Evolutionary conservation across 1,140 invertebrate species (phyloP).

Genomic region (Plectrocnemia conspersa): DNA sequence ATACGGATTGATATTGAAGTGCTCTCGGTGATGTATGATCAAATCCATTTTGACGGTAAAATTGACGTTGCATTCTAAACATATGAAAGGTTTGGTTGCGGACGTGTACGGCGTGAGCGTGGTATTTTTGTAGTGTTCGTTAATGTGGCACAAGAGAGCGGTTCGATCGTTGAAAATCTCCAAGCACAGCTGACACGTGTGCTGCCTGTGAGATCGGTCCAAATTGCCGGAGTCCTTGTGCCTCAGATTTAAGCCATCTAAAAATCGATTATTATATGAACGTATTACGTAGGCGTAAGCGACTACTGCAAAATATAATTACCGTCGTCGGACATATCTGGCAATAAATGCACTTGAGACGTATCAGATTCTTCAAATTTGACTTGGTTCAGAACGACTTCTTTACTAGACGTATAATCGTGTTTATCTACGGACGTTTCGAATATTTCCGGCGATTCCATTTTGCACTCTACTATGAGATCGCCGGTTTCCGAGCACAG

Average conservation of each 20-base stretch:
- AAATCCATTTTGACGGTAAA: slow-evolving; percentile 51
- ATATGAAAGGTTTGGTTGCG: slow-evolving; percentile 40
- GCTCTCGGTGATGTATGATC: slow-evolving; percentile 45
- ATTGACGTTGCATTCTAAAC: slow-evolving; percentile 50
- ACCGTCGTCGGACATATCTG: slow-evolving; percentile 3
- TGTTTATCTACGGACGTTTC: not conserved
- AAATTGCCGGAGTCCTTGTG: not conserved
- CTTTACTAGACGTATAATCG: slow-evolving; percentile 11
- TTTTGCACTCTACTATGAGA: slow-evolving; percentile 8
- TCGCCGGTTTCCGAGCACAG: slow-evolving; percentile 5
- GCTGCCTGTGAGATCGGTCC: slow-evolving; percentile 9
- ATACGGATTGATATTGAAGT: slow-evolving; percentile 38
- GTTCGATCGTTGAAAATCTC: slow-evolving; percentile 13
- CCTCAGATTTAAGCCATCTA: slow-evolving; percentile 1
- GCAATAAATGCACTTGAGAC: not conserved
- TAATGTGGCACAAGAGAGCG: slow-evolving; percentile 18
- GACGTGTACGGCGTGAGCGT: slow-evolving; percentile 24
- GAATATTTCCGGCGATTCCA: slow-evolving; percentile 8
- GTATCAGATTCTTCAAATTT: slow-evolving; percentile 2
- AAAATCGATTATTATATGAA: not conserved
- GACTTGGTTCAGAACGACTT: slow-evolving; percentile 8
- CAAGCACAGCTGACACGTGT: slow-evolving; percentile 30
- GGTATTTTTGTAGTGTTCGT: slow-evolving; percentile 20
- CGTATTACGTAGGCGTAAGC: not conserved
- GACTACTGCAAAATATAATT: not conserved